Percentiles rank a stretch among this genome's conserved stretches.
Evolutionary conservation across 2,113 vertebrate species (phyloP).

Genomic region (Oxyruncus cristatus): DNA sequence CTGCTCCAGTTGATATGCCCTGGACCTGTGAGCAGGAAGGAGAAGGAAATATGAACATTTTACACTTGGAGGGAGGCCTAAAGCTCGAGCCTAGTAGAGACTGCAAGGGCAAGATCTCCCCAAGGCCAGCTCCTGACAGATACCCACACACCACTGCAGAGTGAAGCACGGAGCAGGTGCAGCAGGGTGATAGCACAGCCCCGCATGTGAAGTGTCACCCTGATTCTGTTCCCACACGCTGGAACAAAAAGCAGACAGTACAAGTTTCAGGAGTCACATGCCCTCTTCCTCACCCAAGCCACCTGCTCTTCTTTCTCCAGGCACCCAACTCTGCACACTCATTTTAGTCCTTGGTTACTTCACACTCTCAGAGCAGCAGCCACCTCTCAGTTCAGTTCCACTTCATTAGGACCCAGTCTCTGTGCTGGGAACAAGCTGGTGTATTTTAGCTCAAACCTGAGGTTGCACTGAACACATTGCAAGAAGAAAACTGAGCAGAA

Average conservation of each 20-base stretch:
- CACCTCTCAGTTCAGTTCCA: background rate
- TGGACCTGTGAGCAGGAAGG: background rate
- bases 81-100: background rate
- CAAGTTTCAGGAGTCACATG: background rate
- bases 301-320: background rate
- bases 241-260: background rate
- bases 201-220: background rate
- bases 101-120: background rate
- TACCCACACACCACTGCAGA: background rate
- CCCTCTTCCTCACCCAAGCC: background rate
- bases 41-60: background rate
- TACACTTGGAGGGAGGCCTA: background rate
- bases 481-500: background rate
- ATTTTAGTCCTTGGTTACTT: background rate
- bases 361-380: background rate
- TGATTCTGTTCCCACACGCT: background rate
- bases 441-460: background rate
- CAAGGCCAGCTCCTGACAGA: background rate
- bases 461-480: background rate
- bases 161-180: background rate
- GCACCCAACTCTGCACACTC: background rate
- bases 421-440: background rate
- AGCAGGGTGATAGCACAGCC: background rate
- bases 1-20: background rate
- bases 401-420: background rate